Conservation (phyloP, 2,113 vertebrate genomes). For the Capricornis sumatraensis region DNA sequence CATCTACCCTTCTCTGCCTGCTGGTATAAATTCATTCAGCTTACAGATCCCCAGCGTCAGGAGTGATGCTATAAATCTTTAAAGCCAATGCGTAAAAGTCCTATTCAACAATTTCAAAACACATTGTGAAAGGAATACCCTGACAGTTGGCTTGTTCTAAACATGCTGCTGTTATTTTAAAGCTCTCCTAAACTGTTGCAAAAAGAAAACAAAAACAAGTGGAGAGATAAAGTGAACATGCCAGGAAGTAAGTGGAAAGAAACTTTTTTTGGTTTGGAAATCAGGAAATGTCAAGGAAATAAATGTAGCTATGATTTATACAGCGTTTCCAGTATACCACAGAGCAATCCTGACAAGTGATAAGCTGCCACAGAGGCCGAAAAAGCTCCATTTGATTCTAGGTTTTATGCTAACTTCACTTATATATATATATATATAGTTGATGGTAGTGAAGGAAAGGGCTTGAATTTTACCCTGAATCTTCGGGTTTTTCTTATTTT, state of each 20-base stretch:
- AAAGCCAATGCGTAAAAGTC: background rate
- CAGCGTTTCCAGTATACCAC: background rate
- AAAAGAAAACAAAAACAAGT: background rate
- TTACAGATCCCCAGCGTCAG: background rate
- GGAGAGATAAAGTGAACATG: background rate
- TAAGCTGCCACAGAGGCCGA: background rate
- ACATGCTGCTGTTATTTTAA: background rate
- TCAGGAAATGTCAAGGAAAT: conserved; percentile 47
- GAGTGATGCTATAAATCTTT: background rate
- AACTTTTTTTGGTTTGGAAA: conserved; percentile 12
- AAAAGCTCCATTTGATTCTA: background rate
- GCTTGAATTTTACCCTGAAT: background rate
- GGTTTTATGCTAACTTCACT: background rate
- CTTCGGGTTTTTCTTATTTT: conserved; percentile 58
- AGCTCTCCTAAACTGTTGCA: background rate
- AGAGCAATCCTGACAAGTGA: background rate
- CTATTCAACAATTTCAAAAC: background rate
- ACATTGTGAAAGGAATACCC: background rate
- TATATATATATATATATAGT: background rate
- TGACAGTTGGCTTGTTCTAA: background rate
- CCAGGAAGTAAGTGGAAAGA: conserved; percentile 49
- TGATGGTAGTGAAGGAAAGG: background rate
- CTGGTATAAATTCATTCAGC: background rate
- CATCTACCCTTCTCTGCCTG: background rate
- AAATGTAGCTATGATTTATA: background rate